A percentile compares a stretch with the other conserved stretches of the same genome.
Evolutionary conservation across 1,140 invertebrate species (phyloP).

Genomic region (Papilio glaucus): DNA sequence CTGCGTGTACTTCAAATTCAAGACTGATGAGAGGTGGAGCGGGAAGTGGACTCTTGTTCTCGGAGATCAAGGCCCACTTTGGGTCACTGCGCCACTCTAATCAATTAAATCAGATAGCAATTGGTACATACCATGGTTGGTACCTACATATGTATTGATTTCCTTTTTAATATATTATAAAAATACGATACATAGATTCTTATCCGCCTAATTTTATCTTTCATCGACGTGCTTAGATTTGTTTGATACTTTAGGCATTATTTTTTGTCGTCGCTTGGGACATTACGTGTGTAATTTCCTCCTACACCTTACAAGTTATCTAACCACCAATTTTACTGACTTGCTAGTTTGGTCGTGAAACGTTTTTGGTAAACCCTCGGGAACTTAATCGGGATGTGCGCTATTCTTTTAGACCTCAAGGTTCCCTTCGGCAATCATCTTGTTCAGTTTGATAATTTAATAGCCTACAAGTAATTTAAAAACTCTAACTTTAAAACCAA

Average conservation of each 20-base stretch:
- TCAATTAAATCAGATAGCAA: too few species aligned
- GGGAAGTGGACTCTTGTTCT: too few species aligned
- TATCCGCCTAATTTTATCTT: not conserved
- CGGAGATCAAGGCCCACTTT: too few species aligned
- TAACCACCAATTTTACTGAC: not conserved
- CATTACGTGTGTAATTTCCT: constrained; percentile 17
- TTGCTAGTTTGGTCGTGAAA: not conserved
- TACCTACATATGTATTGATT: too few species aligned
- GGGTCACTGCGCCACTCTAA: too few species aligned
- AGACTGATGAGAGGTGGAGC: too few species aligned
- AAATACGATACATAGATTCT: not conserved
- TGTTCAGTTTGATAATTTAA: not conserved
- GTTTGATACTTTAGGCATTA: not conserved
- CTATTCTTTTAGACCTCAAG: not conserved
- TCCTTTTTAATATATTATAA: too few species aligned
- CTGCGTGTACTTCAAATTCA: too few species aligned
- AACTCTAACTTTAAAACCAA: not conserved
- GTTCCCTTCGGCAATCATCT: not conserved
- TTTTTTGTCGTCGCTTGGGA: constrained; percentile 4
- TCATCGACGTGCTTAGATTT: not conserved
- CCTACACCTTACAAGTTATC: not conserved
- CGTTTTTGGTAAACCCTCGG: not conserved
- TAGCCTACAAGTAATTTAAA: not conserved
- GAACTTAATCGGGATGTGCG: not conserved
- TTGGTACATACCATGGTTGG: too few species aligned